phyloP scores from a whole-genome alignment of 2,797 vertebrate species.

The Hyperoplus immaculatus region DNA sequence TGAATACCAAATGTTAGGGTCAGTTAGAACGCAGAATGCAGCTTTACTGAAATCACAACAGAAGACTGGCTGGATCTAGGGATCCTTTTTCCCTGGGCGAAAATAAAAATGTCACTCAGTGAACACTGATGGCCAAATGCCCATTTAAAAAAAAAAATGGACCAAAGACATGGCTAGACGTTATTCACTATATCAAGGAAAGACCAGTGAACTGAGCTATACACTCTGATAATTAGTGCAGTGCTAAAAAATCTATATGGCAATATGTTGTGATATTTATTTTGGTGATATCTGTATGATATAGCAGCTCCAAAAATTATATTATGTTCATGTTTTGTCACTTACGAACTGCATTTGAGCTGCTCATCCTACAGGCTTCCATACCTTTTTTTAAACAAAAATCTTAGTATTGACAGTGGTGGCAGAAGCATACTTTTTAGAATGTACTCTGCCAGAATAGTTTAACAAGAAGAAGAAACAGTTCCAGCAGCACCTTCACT shows the following conservation, averaged over 20 bases:
- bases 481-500: neutral
- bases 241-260: too few relatives aligned
- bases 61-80: slow-evolving; percentile 10
- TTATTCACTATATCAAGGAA: too few relatives aligned
- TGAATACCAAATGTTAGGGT: slow-evolving; percentile 39
- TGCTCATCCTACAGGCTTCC: neutral
- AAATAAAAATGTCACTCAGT: neutral
- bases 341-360: neutral
- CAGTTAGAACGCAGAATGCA: slow-evolving; percentile 26
- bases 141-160: too few relatives aligned
- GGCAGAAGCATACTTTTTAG: neutral
- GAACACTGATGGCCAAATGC: neutral
- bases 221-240: too few relatives aligned
- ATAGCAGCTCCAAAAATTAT: neutral
- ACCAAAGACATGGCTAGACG: too few relatives aligned
- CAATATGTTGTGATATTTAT: too few relatives aligned
- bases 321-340: neutral
- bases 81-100: neutral
- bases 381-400: neutral
- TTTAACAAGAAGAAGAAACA: too few relatives aligned
- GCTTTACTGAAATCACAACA: slow-evolving; percentile 24
- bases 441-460: neutral
- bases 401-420: neutral
- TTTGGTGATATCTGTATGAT: neutral
- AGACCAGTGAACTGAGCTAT: too few relatives aligned